Evolutionary conservation across 1,140 invertebrate species (phyloP).

Genomic region (Triops longicaudatus): DNA sequence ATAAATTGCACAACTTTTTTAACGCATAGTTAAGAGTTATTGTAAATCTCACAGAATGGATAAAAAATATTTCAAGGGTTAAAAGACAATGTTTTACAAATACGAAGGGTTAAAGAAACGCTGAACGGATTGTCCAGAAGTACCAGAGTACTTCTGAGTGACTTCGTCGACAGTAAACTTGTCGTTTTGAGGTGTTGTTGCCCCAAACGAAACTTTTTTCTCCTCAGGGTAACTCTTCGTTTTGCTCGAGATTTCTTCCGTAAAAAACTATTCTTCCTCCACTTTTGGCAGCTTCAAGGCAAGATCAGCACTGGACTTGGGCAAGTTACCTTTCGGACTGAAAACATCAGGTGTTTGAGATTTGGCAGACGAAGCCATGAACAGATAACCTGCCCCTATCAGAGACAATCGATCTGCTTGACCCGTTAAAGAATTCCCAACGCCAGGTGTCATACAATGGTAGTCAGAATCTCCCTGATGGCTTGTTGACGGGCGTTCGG

Average conservation of each 20-base stretch:
- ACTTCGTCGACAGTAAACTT: no score
- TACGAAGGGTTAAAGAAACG: no score
- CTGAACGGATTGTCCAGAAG: no score
- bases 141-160: no score
- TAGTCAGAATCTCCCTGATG: neutral
- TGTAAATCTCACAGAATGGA: no score
- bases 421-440: neutral
- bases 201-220: no score
- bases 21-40: no score
- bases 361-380: conserved; percentile 19
- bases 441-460: neutral
- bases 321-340: conserved; percentile 3
- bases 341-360: neutral
- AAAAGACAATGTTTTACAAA: no score
- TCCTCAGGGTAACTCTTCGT: neutral
- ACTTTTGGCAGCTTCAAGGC: neutral
- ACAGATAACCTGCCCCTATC: conserved; percentile 6
- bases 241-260: neutral
- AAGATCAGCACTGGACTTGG: conserved; percentile 4
- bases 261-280: neutral
- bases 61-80: no score
- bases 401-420: neutral
- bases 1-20: no score
- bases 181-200: no score
- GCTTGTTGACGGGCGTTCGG: neutral